Percentiles rank a stretch among this genome's conserved stretches.
These are phyloP conservation scores for Melikaiella ostensackeni DNA, from an alignment of 2,888 invertebrate species.

Conservation along the genomic window DNA sequence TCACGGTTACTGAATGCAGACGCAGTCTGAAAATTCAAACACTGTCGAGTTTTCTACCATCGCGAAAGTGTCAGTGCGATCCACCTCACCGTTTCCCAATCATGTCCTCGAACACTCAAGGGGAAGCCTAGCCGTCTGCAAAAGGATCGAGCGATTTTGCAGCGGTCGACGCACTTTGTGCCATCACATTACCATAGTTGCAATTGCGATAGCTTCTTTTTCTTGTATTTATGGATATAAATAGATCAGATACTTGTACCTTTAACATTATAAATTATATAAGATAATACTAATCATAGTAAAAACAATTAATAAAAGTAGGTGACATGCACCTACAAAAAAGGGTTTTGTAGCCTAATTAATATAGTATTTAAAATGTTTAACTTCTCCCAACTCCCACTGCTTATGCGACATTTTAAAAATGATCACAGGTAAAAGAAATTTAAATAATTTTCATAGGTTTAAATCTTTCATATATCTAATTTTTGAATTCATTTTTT, in stretches of 20 bases:
- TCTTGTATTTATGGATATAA: background rate
- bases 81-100: background rate
- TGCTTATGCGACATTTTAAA: too few species aligned
- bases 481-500: too few species aligned
- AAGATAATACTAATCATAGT: too few species aligned
- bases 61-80: conserved; percentile 18
- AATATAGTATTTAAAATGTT: too few species aligned
- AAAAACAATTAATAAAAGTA: too few species aligned
- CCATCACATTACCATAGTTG: conserved; percentile 4
- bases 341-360: too few species aligned
- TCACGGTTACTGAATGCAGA: conserved; percentile 11
- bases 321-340: too few species aligned
- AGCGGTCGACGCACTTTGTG: conserved; percentile 6
- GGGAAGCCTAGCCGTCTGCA: background rate
- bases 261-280: too few species aligned
- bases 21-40: conserved; percentile 16
- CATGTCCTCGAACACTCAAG: conserved; percentile 26
- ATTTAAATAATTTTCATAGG: too few species aligned
- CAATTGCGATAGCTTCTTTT: background rate
- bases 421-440: too few species aligned
- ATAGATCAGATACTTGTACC: background rate
- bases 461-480: too few species aligned
- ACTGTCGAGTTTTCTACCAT: conserved; percentile 1
- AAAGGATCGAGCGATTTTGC: conserved; percentile 23
- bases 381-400: too few species aligned